Conservation (phyloP, 2,113 vertebrate species). For the Strigops habroptila region DNA sequence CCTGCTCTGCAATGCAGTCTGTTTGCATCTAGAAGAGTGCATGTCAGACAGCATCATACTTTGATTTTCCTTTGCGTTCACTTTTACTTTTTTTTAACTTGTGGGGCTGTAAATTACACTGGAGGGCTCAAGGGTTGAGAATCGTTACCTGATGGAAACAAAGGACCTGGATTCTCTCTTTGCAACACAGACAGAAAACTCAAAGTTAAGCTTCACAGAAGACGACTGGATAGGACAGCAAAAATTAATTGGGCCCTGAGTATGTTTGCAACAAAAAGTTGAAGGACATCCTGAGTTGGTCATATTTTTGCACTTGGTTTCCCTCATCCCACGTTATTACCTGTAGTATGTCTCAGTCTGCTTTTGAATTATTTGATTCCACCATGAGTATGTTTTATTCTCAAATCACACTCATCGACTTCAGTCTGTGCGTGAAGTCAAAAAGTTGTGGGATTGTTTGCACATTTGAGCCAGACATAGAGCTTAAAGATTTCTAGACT, state of each 20-base stretch:
- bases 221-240: not conserved
- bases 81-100: not conserved
- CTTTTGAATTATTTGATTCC: not conserved
- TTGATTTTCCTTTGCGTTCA: not conserved
- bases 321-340: not conserved
- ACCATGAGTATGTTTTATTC: not conserved
- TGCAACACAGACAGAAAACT: not conserved
- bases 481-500: not conserved
- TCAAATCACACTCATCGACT: not conserved
- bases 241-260: not conserved
- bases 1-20: not conserved
- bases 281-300: not conserved
- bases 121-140: not conserved
- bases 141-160: not conserved
- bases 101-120: not conserved
- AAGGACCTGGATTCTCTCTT: not conserved
- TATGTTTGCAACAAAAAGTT: not conserved
- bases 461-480: not conserved
- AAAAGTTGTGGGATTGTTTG: not conserved
- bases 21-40: not conserved
- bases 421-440: not conserved
- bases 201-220: not conserved
- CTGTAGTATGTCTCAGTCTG: rapidly evolving
- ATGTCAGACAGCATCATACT: not conserved
- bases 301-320: not conserved